Evolutionary conservation across 2,113 vertebrate species (phyloP), one percentile per base, ranked within the genome.

Genomic region (Odontophorus gujanensis): DNA sequence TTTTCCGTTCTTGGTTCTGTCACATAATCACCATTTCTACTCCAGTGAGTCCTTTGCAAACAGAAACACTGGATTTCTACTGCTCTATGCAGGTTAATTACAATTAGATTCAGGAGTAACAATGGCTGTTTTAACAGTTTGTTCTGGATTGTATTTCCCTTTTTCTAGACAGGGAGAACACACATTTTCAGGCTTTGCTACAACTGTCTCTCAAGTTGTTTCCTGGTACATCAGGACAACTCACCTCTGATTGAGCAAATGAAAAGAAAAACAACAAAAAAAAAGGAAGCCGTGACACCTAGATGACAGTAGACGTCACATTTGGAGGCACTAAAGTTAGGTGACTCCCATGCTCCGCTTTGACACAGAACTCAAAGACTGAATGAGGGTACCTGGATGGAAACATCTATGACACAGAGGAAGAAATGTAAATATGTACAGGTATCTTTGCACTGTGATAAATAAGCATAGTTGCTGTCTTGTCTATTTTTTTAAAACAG

Each of bases 311-410:
- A 75, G 30, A 32, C 42, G 21, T 10, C 50, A 55, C 13, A 20
- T 13, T 34, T 42, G 25, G 43, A 72, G 26, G 7, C 4, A 3
- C 19, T 25, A 32, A 65, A 51, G 17, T 34, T 50, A 24, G 25
- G 17, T 38, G 32, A 21, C 16, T 28, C 36, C 5, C 24, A 24
- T 2, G 3, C 7, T 53, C 32, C 68, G 8, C 13, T 85, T 72
- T 0, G 1, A 5, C 14, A 42, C 7, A 67, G 16, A 22, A 65
- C 1, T 10, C 25, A 36, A 57, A 85, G 47, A 17, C 6, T 30
- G 25, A 85, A 36, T 38, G 19, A 74, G n/a, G 28, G 12, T 19
- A 80, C 53, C 38, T 7, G 10, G 19, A 45, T 3, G 0, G 47
- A 63, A 67, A 25, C 8, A 50, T 18, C 11, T 6, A 9, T 11